Evolutionary conservation across 2,113 vertebrate species (phyloP), one percentile per base, ranked within the genome.

Genomic region (Bufo gargarizans): DNA sequence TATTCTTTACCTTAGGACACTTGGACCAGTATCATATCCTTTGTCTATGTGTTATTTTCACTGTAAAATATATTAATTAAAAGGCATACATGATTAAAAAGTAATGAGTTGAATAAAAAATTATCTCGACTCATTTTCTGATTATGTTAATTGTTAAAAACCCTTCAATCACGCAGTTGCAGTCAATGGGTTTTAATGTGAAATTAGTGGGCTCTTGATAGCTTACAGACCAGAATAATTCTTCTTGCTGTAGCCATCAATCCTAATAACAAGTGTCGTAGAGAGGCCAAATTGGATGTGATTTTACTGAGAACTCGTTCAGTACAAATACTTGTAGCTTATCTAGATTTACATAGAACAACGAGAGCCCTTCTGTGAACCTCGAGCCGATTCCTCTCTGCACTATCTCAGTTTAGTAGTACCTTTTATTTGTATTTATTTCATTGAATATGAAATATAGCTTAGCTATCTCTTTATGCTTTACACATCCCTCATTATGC

Each of bases 201-300:
- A 98, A 99, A 99, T 99, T 99, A 99, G 98, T 97, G 96, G 97
- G 97, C 98, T 98, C 98, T 99, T 99, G 98, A 99, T 99, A 99
- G 98, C 97, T 98, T 95, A 95, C 97, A 96, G 97, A 96, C 97
- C 97, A 95, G 96, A 95, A 97, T 97, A 98, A 98, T 98, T 96
- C 96, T 92, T 92, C 93, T 93, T 45, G 93, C 93, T 94, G 94
- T 96, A 97, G 97, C 97, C 98, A 98, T 99, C 96, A 97, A 92
- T 96, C 95, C 95, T 98, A 98, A 96, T 95, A 95, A 95, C 94
- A 93, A 95, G 95, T 92, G 93, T 93, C 94, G 90, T 93, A 93
- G 93, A 94, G 95, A 94, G 92, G 80, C 88, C 93, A 93, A 93
- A 94, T 95, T 94, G 94, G 94, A 94, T 93, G 94, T 95, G 95